Base-by-base conservation (phyloP, 2,113 vertebrate species). In the Regulus satrapa region DNA sequence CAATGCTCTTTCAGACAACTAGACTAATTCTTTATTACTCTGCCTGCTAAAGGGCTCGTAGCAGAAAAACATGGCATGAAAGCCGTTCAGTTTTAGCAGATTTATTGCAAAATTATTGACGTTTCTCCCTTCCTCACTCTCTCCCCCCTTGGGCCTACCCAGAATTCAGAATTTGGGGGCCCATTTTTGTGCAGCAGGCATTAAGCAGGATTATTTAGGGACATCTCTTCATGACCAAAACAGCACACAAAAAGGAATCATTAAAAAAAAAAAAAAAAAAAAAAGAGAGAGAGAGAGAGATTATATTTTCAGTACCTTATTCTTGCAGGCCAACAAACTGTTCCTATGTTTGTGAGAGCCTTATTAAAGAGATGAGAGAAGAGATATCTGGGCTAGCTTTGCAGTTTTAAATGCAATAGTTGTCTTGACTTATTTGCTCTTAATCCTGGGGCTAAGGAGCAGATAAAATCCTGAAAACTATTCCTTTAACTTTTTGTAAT, bases 381-480 rank as follows among this genome's bases (percentile, higher is more conserved):
- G 46, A 62, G 46, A 61, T 63, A 87, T 51, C 49, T 74, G 78
- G 40, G 59, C 79, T 89, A 88, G 55, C 46, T 76, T 88, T 88
- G 41, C 48, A 31, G 55, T 86, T 91, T 88, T 77, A 92, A 96
- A 79, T 66, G 92, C 71, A 61, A 14, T 87, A 62, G 54, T 84
- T 78, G 76, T 87, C 85, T 88, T 85, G 59, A 89, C 40, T 92
- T 67, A 67, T 40, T 85, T 87, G 46, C 71, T 78, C 79, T 85
- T 73, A 71, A 96, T 76, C 71, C 94, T 32, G 34, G 26, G 66
- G 78, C 78, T 64, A 81, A 94, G 54, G 34, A 86, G 62, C 59
- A 85, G 55, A 85, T 46, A 91, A 95, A 97, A 95, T 86, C 75
- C 63, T 52, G 92, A 88, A 94, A 97, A 97, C 83, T 96, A 91